Conservation (phyloP, 1,140 invertebrate species). For the Nymphalis io region DNA sequence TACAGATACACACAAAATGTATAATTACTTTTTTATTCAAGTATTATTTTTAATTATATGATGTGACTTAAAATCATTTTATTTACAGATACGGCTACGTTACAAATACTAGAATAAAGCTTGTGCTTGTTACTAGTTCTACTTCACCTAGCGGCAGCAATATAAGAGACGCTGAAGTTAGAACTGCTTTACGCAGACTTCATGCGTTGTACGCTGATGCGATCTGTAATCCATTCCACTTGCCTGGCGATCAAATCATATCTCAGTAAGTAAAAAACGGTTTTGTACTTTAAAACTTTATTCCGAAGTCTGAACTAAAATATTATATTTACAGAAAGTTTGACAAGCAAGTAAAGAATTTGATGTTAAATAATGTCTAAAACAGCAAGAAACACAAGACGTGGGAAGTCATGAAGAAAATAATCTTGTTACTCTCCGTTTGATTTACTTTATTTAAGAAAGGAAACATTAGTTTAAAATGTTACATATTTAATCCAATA, state of each 20-base stretch:
- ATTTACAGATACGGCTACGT: conserved; percentile 95
- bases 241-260: conserved; percentile 90
- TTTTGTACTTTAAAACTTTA: conserved; percentile 11
- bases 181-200: conserved; percentile 94
- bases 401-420: background rate
- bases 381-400: background rate
- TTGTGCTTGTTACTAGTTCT: conserved; percentile 96
- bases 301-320: conserved; percentile 19
- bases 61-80: background rate
- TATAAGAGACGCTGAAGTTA: conserved; percentile 95
- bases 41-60: background rate
- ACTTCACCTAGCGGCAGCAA: conserved; percentile 93
- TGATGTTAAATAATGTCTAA: conserved; percentile 81
- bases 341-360: conserved; percentile 83
- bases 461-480: too few relatives aligned
- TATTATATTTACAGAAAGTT: conserved; percentile 82
- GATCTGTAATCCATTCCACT: conserved; percentile 97
- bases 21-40: conserved; percentile 44
- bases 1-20: conserved; percentile 99
- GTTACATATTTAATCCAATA: too few relatives aligned
- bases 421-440: too few relatives aligned
- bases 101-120: conserved; percentile 98
- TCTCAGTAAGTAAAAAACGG: conserved; percentile 85
- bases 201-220: conserved; percentile 95
- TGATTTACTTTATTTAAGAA: too few relatives aligned